A percentile compares a stretch with the other conserved stretches of the same genome.
These are phyloP conservation scores for Orbicella faveolata DNA, from an alignment of 64 coral and sea anemone genomes.

Conservation along the genomic window DNA sequence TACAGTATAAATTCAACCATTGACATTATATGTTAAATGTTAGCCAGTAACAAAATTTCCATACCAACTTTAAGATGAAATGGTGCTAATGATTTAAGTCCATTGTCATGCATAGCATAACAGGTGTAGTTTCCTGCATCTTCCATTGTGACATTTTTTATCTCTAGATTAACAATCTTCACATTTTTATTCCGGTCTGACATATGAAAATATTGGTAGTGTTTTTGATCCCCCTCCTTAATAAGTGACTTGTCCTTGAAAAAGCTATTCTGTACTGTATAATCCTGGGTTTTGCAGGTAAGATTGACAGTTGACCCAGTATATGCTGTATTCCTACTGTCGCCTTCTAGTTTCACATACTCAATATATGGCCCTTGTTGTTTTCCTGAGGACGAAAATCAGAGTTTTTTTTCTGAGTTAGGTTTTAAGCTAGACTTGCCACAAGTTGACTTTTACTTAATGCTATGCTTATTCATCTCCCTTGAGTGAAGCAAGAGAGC, in stretches of 20 bases:
- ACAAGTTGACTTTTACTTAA: too few species aligned
- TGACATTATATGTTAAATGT: too few species aligned
- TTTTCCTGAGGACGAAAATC: too few species aligned
- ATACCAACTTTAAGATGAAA: slow-evolving; percentile 13
- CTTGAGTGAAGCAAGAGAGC: too few species aligned
- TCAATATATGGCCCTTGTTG: background rate
- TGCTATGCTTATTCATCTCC: too few species aligned
- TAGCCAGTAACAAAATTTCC: too few species aligned
- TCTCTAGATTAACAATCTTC: background rate
- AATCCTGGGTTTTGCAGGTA: background rate
- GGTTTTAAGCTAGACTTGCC: too few species aligned
- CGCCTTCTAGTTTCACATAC: background rate
- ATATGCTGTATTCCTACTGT: background rate
- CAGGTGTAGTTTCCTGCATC: slow-evolving; percentile 30
- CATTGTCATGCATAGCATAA: background rate
- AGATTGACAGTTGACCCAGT: background rate
- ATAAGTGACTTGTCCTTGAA: background rate
- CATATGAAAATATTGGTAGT: background rate
- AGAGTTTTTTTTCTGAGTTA: too few species aligned
- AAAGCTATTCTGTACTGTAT: background rate
- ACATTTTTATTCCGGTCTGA: background rate
- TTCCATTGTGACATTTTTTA: slow-evolving; percentile 1
- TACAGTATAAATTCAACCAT: background rate
- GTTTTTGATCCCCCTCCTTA: background rate
- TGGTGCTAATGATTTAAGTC: background rate